Evolutionary conservation across 2,113 vertebrate species (phyloP).

Genomic region (Neotragus moschatus): DNA sequence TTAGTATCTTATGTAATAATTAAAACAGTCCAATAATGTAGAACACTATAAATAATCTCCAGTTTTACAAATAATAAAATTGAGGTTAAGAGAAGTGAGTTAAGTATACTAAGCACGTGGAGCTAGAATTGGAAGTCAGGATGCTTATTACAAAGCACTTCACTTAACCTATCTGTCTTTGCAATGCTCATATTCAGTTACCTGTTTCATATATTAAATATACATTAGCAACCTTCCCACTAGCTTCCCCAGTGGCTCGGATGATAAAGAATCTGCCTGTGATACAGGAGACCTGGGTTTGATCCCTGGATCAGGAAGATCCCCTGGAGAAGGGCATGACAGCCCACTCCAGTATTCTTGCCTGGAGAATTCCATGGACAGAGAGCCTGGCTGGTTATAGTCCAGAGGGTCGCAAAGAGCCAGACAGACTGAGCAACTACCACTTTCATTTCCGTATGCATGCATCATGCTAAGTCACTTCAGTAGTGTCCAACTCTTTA

Average conservation of each 20-base stretch:
- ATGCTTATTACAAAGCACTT: not conserved
- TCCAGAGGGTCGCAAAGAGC: accelerated
- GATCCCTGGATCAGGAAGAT: not conserved
- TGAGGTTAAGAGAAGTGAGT: not conserved
- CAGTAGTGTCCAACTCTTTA: not conserved
- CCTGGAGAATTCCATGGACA: not conserved
- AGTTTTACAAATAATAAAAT: constrained; percentile 10
- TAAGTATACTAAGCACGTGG: not conserved
- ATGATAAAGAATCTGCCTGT: not conserved
- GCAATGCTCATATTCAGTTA: not conserved
- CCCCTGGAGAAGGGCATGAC: not conserved
- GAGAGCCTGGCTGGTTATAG: not conserved
- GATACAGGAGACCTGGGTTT: not conserved
- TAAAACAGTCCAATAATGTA: not conserved
- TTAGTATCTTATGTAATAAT: not conserved
- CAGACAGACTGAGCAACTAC: accelerated
- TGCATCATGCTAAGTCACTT: not conserved
- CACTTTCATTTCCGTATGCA: not conserved
- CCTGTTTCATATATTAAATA: not conserved
- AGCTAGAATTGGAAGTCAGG: not conserved
- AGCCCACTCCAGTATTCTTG: not conserved
- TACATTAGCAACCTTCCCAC: not conserved
- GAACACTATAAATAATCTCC: not conserved
- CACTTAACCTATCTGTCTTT: not conserved
- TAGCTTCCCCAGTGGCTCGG: not conserved